Evolutionary conservation across 2,888 invertebrate genomes (phyloP).

Genomic region (Argyresthia goedartella): DNA sequence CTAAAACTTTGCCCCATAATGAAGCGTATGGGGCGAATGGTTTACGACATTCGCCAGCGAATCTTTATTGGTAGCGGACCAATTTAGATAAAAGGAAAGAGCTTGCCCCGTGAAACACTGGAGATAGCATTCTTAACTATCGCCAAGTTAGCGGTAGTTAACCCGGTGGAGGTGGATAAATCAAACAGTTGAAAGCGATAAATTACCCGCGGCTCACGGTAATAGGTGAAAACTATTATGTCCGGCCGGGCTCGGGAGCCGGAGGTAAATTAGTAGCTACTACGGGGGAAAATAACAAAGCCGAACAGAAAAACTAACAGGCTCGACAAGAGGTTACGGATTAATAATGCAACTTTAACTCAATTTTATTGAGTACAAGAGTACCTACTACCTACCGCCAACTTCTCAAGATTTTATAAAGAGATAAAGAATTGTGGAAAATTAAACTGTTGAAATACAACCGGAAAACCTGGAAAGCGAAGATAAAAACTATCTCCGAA

Average conservation of each 20-base stretch:
- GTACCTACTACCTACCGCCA: too few species aligned
- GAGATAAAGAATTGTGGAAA: too few species aligned
- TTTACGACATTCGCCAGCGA: constrained; percentile 67
- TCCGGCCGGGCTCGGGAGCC: constrained; percentile 22
- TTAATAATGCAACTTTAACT: too few species aligned
- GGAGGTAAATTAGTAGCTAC: constrained; percentile 37
- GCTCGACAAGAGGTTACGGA: too few species aligned
- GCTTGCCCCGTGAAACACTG: constrained; percentile 66
- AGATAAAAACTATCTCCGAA: neutral
- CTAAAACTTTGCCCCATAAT: constrained; percentile 70
- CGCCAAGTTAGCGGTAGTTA: constrained; percentile 70
- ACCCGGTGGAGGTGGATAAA: constrained; percentile 62
- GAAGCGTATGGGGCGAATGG: constrained; percentile 69
- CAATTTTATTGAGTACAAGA: too few species aligned
- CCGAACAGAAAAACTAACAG: constrained; percentile 10
- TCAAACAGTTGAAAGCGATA: constrained; percentile 64
- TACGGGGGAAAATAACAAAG: constrained; percentile 43
- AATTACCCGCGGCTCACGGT: constrained; percentile 55
- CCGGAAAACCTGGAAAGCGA: neutral
- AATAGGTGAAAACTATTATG: constrained; percentile 71
- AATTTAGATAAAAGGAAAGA: constrained; percentile 72
- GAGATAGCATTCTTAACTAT: constrained; percentile 70
- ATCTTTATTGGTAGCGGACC: constrained; percentile 70
- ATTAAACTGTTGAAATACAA: neutral
- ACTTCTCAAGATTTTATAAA: too few species aligned